Conservation (phyloP, 2,797 vertebrate species). For the Gallinago solitaria region DNA sequence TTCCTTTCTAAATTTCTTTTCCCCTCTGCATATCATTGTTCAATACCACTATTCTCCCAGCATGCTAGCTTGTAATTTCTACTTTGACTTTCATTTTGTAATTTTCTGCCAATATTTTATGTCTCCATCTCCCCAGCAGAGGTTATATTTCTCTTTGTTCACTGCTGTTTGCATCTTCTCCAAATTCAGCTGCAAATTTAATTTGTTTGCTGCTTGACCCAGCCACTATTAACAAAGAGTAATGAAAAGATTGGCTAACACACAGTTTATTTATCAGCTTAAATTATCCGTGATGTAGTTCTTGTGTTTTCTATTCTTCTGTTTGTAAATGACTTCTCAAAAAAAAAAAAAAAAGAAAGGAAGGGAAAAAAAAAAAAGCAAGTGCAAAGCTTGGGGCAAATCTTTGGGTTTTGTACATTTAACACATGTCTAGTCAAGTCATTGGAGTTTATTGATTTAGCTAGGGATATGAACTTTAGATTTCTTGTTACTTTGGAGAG, state of each 20-base stretch:
- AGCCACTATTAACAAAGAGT: conserved; percentile 3
- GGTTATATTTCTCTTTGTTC: conserved; percentile 21
- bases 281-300: background rate
- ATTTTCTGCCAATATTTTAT: conserved; percentile 54
- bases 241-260: conserved; percentile 47
- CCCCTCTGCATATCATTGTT: background rate
- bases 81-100: background rate
- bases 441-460: background rate
- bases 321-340: background rate
- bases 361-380: background rate
- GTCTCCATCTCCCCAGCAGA: background rate
- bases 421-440: background rate
- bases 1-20: background rate
- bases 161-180: conserved; percentile 7
- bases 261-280: background rate
- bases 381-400: background rate
- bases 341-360: background rate
- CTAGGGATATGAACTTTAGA: background rate
- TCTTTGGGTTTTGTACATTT: background rate
- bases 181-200: conserved; percentile 41
- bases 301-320: background rate
- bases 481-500: background rate
- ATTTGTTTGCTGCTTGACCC: conserved; percentile 42
- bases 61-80: background rate
- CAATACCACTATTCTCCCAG: background rate